phyloP scores from a whole-genome alignment of 35 echinoderm and acorn worm species.

The Anneissia japonica region DNA sequence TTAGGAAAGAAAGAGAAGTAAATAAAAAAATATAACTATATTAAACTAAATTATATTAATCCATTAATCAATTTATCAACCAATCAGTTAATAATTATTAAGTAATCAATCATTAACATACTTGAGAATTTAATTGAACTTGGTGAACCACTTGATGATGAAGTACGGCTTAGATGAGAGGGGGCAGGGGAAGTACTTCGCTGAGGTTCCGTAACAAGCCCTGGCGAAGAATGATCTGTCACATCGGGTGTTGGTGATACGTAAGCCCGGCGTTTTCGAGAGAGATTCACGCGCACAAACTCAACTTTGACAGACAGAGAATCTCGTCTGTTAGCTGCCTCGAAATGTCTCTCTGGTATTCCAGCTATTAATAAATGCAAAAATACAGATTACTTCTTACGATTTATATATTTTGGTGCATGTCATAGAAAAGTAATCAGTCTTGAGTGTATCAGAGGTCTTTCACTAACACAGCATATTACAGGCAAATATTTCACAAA shows the following conservation, averaged over 20 bases:
- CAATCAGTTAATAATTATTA: too few species aligned
- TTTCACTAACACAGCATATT: too few species aligned
- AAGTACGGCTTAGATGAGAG: background rate
- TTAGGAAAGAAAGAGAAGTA: too few species aligned
- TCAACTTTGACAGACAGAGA: slow-evolving; percentile 5
- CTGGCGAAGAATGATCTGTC: background rate
- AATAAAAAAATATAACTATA: too few species aligned
- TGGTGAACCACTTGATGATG: background rate
- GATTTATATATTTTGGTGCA: too few species aligned
- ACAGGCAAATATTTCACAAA: too few species aligned
- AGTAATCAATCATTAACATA: too few species aligned
- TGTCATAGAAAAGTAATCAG: too few species aligned
- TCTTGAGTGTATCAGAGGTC: too few species aligned
- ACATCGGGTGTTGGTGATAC: background rate
- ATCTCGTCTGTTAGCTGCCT: background rate
- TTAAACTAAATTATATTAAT: too few species aligned
- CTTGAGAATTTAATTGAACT: background rate
- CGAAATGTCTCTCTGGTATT: background rate
- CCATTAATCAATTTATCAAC: too few species aligned
- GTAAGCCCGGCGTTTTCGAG: background rate
- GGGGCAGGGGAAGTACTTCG: background rate
- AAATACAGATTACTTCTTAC: too few species aligned
- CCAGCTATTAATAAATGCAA: background rate
- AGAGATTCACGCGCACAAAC: slow-evolving; percentile 7
- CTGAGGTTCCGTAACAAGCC: background rate